Evolutionary conservation across 2,113 vertebrate genomes (phyloP), one percentile per base, ranked within the genome.

Genomic region (Aramus guarauna): DNA sequence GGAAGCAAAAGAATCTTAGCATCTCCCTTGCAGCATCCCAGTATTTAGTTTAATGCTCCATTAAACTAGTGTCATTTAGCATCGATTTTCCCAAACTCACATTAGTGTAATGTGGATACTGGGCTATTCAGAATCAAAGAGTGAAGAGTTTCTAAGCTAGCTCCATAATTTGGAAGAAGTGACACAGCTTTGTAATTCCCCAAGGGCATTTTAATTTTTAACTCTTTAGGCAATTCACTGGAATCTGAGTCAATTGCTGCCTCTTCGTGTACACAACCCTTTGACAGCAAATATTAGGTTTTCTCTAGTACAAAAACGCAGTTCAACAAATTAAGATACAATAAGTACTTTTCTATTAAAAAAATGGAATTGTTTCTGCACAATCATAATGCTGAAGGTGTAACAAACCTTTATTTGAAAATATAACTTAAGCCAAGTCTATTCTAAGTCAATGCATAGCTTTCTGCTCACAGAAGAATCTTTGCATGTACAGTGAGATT

Each of bases 41-140:
- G 37, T 74, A 78, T 91, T 86, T 78, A 86, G 55, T 78, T 95
- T 87, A 89, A 96, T 81, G 80, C 43, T 67, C 43, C 80, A 81
- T 89, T 94, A 92, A 79, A 36, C 39, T 12, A 7, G 19, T 75
- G 39, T 87, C 39, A 60, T 75, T 88, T 81, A 91, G 60, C 63
- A 93, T 37, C 3, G 0, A 86, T 84, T 81, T 82, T 74, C 53
- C 36, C 55, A 74, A 89, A 74, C 21, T 73, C 76, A 47, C 52
- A 89, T 80, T 62, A 85, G 15, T 8, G 39, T 81, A 68, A 91
- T 43, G 48, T 45, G 60, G 36, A 90, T 52, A 74, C 43, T 56
- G 43, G 92, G 68, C 75, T 63, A 60, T n/a, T 72, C 24, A 78
- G 43, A 94, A 48, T 36, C 43, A 81, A 18, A 34, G 24, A 63